Base-by-base conservation (phyloP, 2,113 vertebrate genomes). In the Perca fluviatilis region DNA sequence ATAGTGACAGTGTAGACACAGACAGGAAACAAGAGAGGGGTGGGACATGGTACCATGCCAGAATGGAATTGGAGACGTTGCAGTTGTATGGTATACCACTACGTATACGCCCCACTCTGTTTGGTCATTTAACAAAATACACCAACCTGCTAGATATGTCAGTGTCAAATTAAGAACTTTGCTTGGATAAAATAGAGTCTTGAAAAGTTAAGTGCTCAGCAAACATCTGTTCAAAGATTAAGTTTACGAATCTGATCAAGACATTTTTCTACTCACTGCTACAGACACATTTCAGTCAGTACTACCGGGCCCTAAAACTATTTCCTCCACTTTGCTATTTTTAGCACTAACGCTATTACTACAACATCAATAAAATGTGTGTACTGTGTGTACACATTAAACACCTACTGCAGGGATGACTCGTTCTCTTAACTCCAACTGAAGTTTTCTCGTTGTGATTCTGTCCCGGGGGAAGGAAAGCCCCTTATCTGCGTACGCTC, bases 371-470 rank as follows among this genome's bases (percentile, higher is more conserved):
- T 54, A 27, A 49, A 19, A 5, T 46, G 19, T 27, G 6, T 27
- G 58, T 3, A 63, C 58, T 51, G 12, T 53, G 60, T 57, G 16
- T 27, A n/a, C 70, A 85, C 58, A 23, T 68, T 23, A 49, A 49
- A 36, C 54, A 54, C 18, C 7, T 58, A 43, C 60, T 66, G 25
- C 58, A 60, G 50, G 18, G 15, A 61, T 83, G 86, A 84, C 36
- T 77, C 50, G 57, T 73, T 83, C 61, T 66, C 30, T 53, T 12
- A 73, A 88, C 54, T 61, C 11, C 4, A 79, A 8, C 43, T 40
- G 61, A 84, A 62, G 74, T 79, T 86, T 73, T 74, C 58, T 68
- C 51, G 40, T 63, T 74, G 18, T 46, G 15, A 65, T 62, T 79
- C 50, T 56, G 25, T 68, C 81, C 47, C n/a, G 14, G 4, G 46